Conservation (phyloP, 1,140 invertebrate species). For the Drosophila sulfurigaster region DNA sequence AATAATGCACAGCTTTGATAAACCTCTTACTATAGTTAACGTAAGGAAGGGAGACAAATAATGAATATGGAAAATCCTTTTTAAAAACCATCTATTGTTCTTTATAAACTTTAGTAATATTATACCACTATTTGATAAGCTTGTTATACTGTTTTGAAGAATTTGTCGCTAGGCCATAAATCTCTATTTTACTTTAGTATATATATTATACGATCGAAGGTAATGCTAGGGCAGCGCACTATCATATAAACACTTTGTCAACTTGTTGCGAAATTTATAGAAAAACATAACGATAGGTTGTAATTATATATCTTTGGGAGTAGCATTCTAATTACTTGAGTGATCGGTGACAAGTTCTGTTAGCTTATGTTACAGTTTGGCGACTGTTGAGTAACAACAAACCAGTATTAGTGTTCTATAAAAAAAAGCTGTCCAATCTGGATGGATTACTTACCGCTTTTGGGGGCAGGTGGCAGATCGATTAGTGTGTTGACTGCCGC, state of each 20-base stretch:
- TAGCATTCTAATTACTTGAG: neutral
- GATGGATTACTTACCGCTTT: constrained; percentile 72
- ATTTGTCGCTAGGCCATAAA: too few species aligned
- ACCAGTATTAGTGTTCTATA: neutral
- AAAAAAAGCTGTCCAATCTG: neutral
- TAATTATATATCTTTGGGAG: neutral
- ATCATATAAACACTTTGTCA: neutral
- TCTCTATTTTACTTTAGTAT: too few species aligned
- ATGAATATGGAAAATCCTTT: too few species aligned
- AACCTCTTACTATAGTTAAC: too few species aligned
- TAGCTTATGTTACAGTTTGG: neutral
- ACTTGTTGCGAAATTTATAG: neutral
- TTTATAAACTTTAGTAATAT: too few species aligned
- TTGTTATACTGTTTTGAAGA: too few species aligned
- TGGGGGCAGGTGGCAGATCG: constrained; percentile 76
- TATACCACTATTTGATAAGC: too few species aligned
- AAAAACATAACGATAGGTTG: neutral
- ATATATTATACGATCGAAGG: too few species aligned
- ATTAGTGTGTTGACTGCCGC: constrained; percentile 79
- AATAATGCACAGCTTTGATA: too few species aligned
- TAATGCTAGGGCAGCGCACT: too few species aligned
- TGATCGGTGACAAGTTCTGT: neutral
- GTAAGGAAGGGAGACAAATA: too few species aligned
- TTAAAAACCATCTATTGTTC: too few species aligned
- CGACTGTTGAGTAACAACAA: neutral